A percentile compares a stretch with the other conserved stretches of the same genome.
phyloP scores from a whole-genome alignment of 1,140 invertebrate genomes.

The Diachasma alloeum region DNA sequence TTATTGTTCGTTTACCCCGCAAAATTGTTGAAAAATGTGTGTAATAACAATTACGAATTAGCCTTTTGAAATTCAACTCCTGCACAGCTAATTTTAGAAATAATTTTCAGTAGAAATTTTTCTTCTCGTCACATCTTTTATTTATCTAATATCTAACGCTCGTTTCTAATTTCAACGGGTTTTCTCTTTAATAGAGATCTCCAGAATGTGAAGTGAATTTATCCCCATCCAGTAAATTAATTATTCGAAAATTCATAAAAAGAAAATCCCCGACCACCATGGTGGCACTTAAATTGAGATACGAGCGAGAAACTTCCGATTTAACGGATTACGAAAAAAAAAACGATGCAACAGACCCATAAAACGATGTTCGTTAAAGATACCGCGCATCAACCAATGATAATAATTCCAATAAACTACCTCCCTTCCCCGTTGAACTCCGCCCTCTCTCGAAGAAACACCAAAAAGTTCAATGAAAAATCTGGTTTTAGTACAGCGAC shows the following conservation, averaged over 20 bases:
- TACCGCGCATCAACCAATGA: neutral
- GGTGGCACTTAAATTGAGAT: neutral
- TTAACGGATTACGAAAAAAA: neutral
- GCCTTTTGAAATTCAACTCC: too few relatives aligned
- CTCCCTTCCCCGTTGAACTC: neutral
- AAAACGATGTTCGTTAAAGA: neutral
- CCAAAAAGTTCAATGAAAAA: slow-evolving; percentile 2
- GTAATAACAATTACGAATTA: too few relatives aligned
- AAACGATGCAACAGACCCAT: neutral
- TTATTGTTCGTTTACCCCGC: too few relatives aligned
- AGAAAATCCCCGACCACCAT: neutral
- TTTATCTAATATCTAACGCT: too few relatives aligned
- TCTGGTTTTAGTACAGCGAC: neutral
- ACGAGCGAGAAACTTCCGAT: slow-evolving; percentile 6
- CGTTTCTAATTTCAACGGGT: too few relatives aligned
- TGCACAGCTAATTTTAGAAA: too few relatives aligned
- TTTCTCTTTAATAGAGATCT: too few relatives aligned
- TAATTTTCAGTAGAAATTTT: too few relatives aligned
- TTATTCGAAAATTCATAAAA: neutral
- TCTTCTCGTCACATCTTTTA: too few relatives aligned
- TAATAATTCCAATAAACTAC: slow-evolving; percentile 1
- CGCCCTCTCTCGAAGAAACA: neutral
- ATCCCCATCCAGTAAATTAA: neutral
- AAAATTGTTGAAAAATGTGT: neutral
- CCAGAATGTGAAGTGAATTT: too few relatives aligned